Percentiles rank a stretch among this genome's conserved stretches.
These are phyloP conservation scores for Leiothrix lutea DNA, from an alignment of 2,113 vertebrate genomes.

Conservation along the genomic window DNA sequence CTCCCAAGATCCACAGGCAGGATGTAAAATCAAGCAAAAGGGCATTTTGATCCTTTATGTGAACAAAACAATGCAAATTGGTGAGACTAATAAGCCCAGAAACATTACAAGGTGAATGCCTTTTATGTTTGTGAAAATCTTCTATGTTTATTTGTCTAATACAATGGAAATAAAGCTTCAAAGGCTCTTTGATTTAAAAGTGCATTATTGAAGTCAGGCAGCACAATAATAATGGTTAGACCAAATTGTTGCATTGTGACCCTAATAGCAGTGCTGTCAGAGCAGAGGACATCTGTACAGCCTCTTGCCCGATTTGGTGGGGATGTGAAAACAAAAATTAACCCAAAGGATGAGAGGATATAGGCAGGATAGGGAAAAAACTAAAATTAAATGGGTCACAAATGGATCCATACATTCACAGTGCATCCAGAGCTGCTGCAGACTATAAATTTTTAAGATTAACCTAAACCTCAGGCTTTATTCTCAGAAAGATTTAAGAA, in stretches of 20 bases:
- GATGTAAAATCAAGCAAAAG: slow-evolving; percentile 34
- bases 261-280: not conserved
- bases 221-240: slow-evolving; percentile 16
- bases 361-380: not conserved
- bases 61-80: slow-evolving; percentile 62
- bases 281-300: not conserved
- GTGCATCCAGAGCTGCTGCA: not conserved
- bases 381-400: not conserved
- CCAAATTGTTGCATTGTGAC: not conserved
- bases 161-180: slow-evolving; percentile 48
- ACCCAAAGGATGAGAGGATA: not conserved
- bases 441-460: not conserved
- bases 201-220: not conserved
- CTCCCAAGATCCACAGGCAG: not conserved
- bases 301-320: not conserved
- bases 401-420: not conserved
- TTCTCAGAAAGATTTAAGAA: not conserved
- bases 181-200: slow-evolving; percentile 58
- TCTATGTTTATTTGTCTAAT: slow-evolving; percentile 47
- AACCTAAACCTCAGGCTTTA: not conserved
- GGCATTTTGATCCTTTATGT: slow-evolving; percentile 64
- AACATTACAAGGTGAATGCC: slow-evolving; percentile 48
- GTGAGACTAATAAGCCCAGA: slow-evolving; percentile 46
- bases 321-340: not conserved
- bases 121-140: slow-evolving; percentile 37